Conservation (phyloP, 2,113 vertebrate species). For the Apus apus region DNA sequence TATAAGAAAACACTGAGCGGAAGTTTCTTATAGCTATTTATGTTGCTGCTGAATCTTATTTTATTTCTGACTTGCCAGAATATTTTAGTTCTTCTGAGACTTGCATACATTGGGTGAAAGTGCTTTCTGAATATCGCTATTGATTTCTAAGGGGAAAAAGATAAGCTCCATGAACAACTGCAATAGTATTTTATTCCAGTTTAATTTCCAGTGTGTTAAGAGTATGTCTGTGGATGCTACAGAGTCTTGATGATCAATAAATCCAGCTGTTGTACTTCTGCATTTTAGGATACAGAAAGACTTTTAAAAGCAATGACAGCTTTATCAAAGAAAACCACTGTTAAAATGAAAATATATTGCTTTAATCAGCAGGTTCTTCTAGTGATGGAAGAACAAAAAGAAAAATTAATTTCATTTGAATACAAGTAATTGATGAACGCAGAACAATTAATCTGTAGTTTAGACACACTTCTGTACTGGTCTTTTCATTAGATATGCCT, state of each 20-base stretch:
- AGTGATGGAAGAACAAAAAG: not conserved
- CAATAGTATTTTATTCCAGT: not conserved
- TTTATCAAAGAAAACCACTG: not conserved
- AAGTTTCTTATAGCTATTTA: not conserved
- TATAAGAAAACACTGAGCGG: not conserved
- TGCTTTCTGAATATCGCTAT: not conserved
- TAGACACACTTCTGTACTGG: not conserved
- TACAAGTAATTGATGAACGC: not conserved
- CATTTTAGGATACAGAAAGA: not conserved
- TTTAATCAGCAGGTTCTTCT: not conserved
- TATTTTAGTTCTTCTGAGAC: not conserved
- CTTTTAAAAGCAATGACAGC: not conserved
- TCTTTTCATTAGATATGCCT: not conserved
- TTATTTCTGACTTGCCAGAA: not conserved
- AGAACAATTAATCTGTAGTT: not conserved
- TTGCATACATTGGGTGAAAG: not conserved
- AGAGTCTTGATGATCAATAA: not conserved
- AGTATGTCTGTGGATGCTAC: not conserved
- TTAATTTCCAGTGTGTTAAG: not conserved
- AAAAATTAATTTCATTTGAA: not conserved
- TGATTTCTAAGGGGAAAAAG: not conserved
- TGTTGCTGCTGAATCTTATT: not conserved
- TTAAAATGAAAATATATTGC: not conserved
- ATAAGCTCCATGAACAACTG: not conserved
- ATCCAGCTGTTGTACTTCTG: not conserved